A percentile compares a stretch with the other conserved stretches of the same genome.
phyloP scores from a whole-genome alignment of 2,888 invertebrate genomes.

The Polyploca ridens region DNA sequence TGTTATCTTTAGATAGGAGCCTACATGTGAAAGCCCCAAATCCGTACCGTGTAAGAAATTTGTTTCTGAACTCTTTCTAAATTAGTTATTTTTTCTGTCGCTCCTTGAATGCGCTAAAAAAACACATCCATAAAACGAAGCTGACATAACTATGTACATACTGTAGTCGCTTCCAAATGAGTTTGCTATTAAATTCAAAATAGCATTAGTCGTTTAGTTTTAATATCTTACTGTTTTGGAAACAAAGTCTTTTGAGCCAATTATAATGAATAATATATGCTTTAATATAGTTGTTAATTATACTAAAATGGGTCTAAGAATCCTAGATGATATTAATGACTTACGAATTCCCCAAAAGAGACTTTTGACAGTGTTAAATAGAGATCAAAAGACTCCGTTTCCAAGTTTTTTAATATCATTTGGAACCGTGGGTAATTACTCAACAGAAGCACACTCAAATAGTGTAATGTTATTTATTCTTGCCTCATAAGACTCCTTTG shows the following conservation, averaged over 20 bases:
- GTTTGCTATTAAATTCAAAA: slow-evolving; percentile 23
- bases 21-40: too few species aligned
- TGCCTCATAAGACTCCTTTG: slow-evolving; percentile 89
- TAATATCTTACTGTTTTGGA: not conserved
- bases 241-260: not conserved
- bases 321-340: not conserved
- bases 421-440: slow-evolving; percentile 29
- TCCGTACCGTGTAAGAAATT: too few species aligned
- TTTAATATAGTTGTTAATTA: not conserved
- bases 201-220: not conserved
- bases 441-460: slow-evolving; percentile 33
- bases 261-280: not conserved
- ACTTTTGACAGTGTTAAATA: not conserved
- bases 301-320: not conserved
- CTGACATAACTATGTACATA: slow-evolving; percentile 15
- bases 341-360: not conserved
- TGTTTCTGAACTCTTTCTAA: not conserved
- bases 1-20: too few species aligned
- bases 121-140: slow-evolving; percentile 10
- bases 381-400: not conserved
- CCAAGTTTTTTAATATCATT: slow-evolving; percentile 1
- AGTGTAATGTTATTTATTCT: slow-evolving; percentile 57
- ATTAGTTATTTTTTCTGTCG: not conserved
- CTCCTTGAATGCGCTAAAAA: not conserved
- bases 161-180: slow-evolving; percentile 18